Percentiles rank a stretch among this genome's conserved stretches.
phyloP scores from a whole-genome alignment of 2,797 vertebrate genomes.

The Mareca penelope region DNA sequence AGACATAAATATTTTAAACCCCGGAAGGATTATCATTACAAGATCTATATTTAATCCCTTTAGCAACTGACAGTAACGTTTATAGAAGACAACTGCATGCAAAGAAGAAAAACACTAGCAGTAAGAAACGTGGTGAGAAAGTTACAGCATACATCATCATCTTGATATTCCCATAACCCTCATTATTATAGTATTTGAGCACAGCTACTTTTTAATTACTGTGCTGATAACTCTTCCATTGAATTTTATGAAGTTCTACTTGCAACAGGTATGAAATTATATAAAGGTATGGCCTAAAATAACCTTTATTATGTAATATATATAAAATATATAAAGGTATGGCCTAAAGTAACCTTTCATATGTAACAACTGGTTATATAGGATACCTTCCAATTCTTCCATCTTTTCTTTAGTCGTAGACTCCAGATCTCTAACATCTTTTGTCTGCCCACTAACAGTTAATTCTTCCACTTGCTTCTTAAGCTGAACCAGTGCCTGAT shows the following conservation, averaged over 20 bases:
- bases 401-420: conserved; percentile 72
- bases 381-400: conserved; percentile 85
- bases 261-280: not conserved
- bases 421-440: conserved; percentile 16
- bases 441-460: conserved; percentile 43
- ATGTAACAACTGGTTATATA: not conserved
- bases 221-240: not conserved
- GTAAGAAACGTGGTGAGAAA: not conserved
- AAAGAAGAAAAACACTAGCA: not conserved
- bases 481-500: conserved; percentile 75
- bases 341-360: not conserved
- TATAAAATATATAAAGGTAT: rapidly evolving
- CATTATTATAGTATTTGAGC: not conserved
- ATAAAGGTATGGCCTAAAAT: not conserved
- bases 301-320: not conserved
- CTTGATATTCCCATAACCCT: not conserved
- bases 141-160: not conserved
- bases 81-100: not conserved
- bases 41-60: not conserved
- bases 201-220: not conserved
- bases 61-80: not conserved
- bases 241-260: not conserved
- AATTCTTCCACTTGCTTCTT: conserved; percentile 79
- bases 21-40: not conserved
- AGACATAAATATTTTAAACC: not conserved